phyloP scores from a whole-genome alignment of 2,888 invertebrate species.

The Epiperipatus broadwayi region DNA sequence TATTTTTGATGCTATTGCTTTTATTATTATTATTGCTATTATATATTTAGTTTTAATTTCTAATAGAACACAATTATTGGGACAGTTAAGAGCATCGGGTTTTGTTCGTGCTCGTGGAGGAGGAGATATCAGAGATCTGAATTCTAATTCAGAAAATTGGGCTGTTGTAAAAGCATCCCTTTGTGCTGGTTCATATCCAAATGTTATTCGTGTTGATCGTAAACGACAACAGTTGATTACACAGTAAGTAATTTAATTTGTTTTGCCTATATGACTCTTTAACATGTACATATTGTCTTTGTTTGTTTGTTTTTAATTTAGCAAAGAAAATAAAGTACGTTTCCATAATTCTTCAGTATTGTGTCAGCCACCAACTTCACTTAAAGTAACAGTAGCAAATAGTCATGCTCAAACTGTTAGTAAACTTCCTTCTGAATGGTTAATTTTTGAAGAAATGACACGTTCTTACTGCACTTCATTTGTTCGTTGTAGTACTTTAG shows the following conservation, averaged over 20 bases:
- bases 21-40: slow-evolving; percentile 5
- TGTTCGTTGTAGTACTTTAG: slow-evolving; percentile 55
- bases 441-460: slow-evolving; percentile 67
- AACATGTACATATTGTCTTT: background rate
- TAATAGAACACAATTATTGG: slow-evolving; percentile 50
- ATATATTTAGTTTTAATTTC: slow-evolving; percentile 8
- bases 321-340: slow-evolving; percentile 40
- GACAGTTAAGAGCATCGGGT: slow-evolving; percentile 50
- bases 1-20: slow-evolving; percentile 18
- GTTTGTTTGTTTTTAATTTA: slow-evolving; percentile 22
- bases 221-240: slow-evolving; percentile 42
- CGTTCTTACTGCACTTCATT: slow-evolving; percentile 44
- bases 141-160: slow-evolving; percentile 66
- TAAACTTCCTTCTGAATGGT: slow-evolving; percentile 53
- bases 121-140: no score
- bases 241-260: slow-evolving; percentile 33
- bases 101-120: slow-evolving; percentile 44
- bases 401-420: slow-evolving; percentile 30
- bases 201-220: slow-evolving; percentile 52
- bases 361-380: slow-evolving; percentile 27
- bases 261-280: background rate
- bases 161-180: slow-evolving; percentile 74
- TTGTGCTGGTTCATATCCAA: slow-evolving; percentile 73
- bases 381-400: slow-evolving; percentile 21
- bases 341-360: slow-evolving; percentile 44